Evolutionary conservation across 2,113 vertebrate genomes (phyloP).

Genomic region (Heterocephalus glaber): DNA sequence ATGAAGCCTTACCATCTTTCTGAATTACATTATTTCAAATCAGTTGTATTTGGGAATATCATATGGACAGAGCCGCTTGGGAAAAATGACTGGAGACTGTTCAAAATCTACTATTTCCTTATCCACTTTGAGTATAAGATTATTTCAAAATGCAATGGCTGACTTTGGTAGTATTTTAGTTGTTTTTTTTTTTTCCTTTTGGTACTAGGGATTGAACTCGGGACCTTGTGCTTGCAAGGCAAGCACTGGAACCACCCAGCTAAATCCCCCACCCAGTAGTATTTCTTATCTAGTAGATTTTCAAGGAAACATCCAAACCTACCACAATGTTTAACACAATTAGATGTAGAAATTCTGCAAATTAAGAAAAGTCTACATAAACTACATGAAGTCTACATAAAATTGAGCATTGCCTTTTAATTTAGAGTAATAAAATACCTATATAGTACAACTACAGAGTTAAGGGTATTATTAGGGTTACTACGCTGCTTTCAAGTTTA

Average conservation of each 20-base stretch:
- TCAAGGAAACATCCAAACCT: slow-evolving; percentile 38
- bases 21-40: background rate
- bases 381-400: background rate
- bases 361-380: slow-evolving; percentile 13
- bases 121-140: background rate
- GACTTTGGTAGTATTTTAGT: background rate
- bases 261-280: no score
- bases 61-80: background rate
- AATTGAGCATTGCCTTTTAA: slow-evolving; percentile 27
- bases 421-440: background rate
- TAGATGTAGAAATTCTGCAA: slow-evolving; percentile 62
- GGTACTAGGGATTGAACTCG: no score
- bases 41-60: background rate
- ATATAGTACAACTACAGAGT: background rate
- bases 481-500: background rate
- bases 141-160: background rate
- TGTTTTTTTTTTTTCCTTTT: no score
- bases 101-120: background rate
- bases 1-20: background rate
- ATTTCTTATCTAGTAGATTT: background rate
- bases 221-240: no score
- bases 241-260: no score
- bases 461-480: background rate
- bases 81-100: background rate
- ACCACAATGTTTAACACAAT: slow-evolving; percentile 42